Conservation (phyloP, 1,140 invertebrate genomes). For the Xylocopa sonorina region DNA sequence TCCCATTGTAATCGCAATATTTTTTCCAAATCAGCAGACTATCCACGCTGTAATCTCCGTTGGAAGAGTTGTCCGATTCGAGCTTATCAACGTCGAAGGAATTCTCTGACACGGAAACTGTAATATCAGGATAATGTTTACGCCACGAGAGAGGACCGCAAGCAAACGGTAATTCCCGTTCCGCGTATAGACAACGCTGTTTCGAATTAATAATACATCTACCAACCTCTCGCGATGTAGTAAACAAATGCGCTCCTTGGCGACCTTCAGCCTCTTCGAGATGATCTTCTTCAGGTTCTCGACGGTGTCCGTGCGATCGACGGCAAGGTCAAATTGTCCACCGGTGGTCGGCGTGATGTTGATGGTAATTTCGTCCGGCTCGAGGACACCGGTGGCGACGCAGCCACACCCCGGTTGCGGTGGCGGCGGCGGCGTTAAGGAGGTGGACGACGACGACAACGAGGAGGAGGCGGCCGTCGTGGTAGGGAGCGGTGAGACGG, state of each 20-base stretch:
- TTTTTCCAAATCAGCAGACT: not conserved
- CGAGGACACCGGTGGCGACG: constrained; percentile 70
- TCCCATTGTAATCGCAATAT: not conserved
- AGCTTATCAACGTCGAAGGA: too few relatives aligned
- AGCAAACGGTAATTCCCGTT: too few relatives aligned
- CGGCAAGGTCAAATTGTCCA: constrained; percentile 92
- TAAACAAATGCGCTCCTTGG: constrained; percentile 95
- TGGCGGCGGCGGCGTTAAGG: constrained; percentile 51
- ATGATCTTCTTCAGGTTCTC: constrained; percentile 95
- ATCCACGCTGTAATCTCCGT: too few relatives aligned
- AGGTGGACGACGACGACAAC: constrained; percentile 21
- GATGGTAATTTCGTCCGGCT: constrained; percentile 87
- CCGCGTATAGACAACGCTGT: not conserved
- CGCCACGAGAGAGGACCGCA: too few relatives aligned
- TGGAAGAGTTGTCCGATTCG: too few relatives aligned
- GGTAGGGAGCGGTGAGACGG: constrained; percentile 42
- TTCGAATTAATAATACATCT: too few relatives aligned
- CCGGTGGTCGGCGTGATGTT: constrained; percentile 95
- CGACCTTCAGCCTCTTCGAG: constrained; percentile 95
- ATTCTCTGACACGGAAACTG: too few relatives aligned
- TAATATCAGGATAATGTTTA: too few relatives aligned
- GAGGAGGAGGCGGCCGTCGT: constrained; percentile 39
- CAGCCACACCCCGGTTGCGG: constrained; percentile 83
- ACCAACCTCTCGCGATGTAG: constrained; percentile 93
- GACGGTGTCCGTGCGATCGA: constrained; percentile 90